Base-by-base conservation (phyloP, 1,140 invertebrate species). In the Meloidogyne hapla region DNA sequence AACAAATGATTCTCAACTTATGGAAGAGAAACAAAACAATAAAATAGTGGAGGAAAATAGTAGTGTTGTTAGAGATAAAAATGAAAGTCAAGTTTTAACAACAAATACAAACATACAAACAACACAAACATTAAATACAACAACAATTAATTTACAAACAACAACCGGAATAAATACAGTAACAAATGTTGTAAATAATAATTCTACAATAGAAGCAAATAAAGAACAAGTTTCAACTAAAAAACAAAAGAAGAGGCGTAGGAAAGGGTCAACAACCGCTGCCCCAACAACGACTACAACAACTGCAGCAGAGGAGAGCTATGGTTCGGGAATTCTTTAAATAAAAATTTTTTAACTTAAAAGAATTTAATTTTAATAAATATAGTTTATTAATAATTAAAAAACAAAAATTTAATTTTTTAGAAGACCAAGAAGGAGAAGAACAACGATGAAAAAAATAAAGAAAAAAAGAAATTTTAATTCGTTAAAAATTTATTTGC, bases 111-210 rank as follows among this genome's bases (percentile, higher is more conserved):
- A 23, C 45, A 48, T 12, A 2, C 45, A 48, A 63, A 3, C 23
- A 38, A 48, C 70, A 13, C 5, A n/a, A 18, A n/a, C 18, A 25
- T 38, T 9, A 67, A 67, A 18, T 33, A 42, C 75, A 15, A 48
- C 25, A 26, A 13, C n/a, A 26, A 77, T 12, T 15, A 65, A n/a
- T n/a, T 25, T 67, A n/a, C 76, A 69, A 61, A 69, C 62, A 25
- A 66, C 77, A 1, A 33, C 78, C 0, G 26, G 69, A 15, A 65
- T 76, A n/a, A n/a, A n/a, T n/a, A n/a, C n/a, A 10, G 26, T 33
- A 28, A 77, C 74, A 23, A 77, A 69, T n/a, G 9, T 66, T 15
- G 1, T n/a, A 65, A 79, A 40, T 18, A 70, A 6, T 28, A 63
- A 10, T 8, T 76, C 21, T 1, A 76, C 23, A 25, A 70, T 25